Base-by-base conservation (phyloP, 2,888 invertebrate genomes). In the Pachymerium ferrugineum region DNA sequence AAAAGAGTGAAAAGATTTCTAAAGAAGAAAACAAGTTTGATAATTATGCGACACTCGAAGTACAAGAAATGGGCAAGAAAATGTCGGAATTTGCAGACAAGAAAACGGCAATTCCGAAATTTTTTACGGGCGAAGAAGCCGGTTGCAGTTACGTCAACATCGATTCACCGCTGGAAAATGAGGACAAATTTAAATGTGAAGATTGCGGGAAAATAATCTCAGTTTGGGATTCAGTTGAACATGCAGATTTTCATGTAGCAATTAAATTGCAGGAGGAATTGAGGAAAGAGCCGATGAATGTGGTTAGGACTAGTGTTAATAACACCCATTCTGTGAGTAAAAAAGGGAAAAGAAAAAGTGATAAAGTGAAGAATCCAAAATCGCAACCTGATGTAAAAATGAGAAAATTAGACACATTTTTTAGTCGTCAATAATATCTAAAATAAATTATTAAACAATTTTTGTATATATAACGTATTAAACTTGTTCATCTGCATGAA, bases 191-290 rank as follows among this genome's bases (percentile, higher is more conserved):
- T 33, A 83, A 81, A 62, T 95, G 94, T 82, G 78, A 85, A 0
- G 87, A 90, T 80, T 95, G 94, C 82, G 85, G 87, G 29, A 86
- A 87, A 80, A 83, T 81, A 76, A 84, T 94, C 73, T 81, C 85
- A 12, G 77, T 86, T 3, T 85, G 86, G 76, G 89, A 89, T 75
- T 85, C 89, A 78, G 81, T 85, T 0, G 90, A 92, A 80, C 95
- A 95, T 83, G 82, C 86, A 78, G 95, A 96, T 84, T 94, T 88
- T 81, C 96, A 96, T 82, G 86, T 90, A 78, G 96, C 96, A 4
- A 87, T 89, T 80, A 89, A 89, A 79, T 81, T 96, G 72, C 92
- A 88, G 78, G 84, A 86, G 78, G 86, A 89, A 74, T 69, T 76
- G 38, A 28, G 38, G 14, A 4, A 14, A 8, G 42, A 42, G 42